Conservation (phyloP, 1,140 invertebrate genomes). For the Drosophila mayri region DNA sequence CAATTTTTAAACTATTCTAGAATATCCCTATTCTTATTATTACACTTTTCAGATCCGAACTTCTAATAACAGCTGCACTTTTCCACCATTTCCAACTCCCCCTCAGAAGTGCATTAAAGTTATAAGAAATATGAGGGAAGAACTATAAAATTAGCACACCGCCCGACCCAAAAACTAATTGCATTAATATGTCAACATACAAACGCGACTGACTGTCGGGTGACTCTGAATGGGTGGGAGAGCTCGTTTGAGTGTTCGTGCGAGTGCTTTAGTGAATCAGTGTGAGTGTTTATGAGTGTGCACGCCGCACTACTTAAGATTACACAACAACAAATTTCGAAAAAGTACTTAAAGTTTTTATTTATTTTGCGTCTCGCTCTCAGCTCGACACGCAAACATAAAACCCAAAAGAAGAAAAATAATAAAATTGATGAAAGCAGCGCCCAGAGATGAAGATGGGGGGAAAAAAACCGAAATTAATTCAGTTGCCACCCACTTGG, state of each 20-base stretch:
- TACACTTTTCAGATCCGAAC: not conserved
- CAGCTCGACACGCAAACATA: slow-evolving; percentile 78
- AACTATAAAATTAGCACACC: slow-evolving; percentile 75
- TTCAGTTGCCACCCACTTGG: slow-evolving; percentile 81
- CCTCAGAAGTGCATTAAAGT: slow-evolving; percentile 35
- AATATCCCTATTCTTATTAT: no score
- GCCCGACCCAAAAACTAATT: slow-evolving; percentile 69
- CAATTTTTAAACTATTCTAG: no score
- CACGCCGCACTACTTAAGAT: slow-evolving; percentile 80
- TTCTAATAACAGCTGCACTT: slow-evolving; percentile 13
- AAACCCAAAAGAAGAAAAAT: slow-evolving; percentile 54
- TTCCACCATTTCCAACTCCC: not conserved
- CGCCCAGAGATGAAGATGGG: slow-evolving; percentile 5
- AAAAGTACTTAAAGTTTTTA: slow-evolving; percentile 84
- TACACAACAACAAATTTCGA: slow-evolving; percentile 81
- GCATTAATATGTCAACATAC: slow-evolving; percentile 82
- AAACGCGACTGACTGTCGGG: slow-evolving; percentile 27
- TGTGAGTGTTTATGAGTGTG: slow-evolving; percentile 68
- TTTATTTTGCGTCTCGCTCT: slow-evolving; percentile 77
- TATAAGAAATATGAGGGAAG: slow-evolving; percentile 23
- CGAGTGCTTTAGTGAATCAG: slow-evolving; percentile 61
- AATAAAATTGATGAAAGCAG: slow-evolving; percentile 66
- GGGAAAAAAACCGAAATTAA: slow-evolving; percentile 61
- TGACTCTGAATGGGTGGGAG: slow-evolving; percentile 4
- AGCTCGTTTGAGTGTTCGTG: slow-evolving; percentile 29